Base-by-base conservation (phyloP, 2,113 vertebrate species). In the Hippolais icterina region DNA sequence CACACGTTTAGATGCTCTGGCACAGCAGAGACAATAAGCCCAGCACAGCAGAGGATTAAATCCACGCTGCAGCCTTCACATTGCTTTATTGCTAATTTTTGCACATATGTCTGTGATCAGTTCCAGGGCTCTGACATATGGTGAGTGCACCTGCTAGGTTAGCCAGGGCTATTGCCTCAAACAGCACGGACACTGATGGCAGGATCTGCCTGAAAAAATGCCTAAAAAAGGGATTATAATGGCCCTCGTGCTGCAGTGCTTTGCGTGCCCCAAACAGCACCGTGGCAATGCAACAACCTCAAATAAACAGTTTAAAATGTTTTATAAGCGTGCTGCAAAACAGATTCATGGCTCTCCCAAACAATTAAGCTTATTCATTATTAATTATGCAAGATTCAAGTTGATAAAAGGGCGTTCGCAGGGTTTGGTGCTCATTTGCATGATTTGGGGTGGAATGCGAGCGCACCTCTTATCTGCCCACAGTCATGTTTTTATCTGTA, bases 71-170 rank as follows among this genome's bases (percentile, higher is more conserved):
- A 94, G 87, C 42, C 29, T 74, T 80, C 12, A 2, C 60, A 1
- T 54, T 47, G 85, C 90, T 93, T 96, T 93, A 92, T 68, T 83
- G 92, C 72, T 92, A 83, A 90, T 96, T 96, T 95, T 74, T 90
- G 83, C 90, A 65, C 93, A 86, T 86, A 95, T 95, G 83, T 68
- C 79, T 64, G 87, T 72, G 85, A 94, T 94, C 88, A 95, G 60
- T 93, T 78, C 78, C 76, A 64, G 76, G 69, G 44, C 79, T 87
- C 83, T 81, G 88, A 68, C 96, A 96, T 88, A 92, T 78, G 94
- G 88, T 41, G 92, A 59, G 64, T 20, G 79, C 92, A 95, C 92
- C 91, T 93, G 96, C 91, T 80, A 79, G 61, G 46, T 39, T n/a
- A 94, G 91, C 78, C 64, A 47, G 76, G 71, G 59, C 79, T 86